Conservation (phyloP, 2,113 vertebrate genomes). For the Pedionomus torquatus region DNA sequence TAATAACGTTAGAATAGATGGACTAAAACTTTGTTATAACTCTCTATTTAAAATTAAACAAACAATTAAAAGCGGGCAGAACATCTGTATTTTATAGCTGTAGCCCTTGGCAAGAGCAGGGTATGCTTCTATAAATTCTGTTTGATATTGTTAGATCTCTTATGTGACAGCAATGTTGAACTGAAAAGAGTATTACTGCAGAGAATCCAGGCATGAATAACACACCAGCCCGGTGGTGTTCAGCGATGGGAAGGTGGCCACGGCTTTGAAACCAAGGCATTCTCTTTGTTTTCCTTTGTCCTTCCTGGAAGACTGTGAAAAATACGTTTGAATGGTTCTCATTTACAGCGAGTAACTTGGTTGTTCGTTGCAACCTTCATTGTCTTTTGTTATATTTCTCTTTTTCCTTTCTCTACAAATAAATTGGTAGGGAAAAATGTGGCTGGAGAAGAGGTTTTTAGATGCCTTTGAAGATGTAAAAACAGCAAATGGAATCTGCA, state of each 20-base stretch:
- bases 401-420: background rate
- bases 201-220: slow-evolving; percentile 7
- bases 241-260: background rate
- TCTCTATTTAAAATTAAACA: slow-evolving; percentile 6
- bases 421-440: slow-evolving; percentile 3
- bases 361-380: background rate
- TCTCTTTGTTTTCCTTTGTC: background rate
- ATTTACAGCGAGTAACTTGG: background rate
- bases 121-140: slow-evolving; percentile 19
- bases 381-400: background rate
- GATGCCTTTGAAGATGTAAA: slow-evolving; percentile 58
- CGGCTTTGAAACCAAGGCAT: background rate
- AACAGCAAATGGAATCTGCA: slow-evolving; percentile 38
- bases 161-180: slow-evolving; percentile 12
- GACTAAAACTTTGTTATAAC: background rate
- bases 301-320: background rate
- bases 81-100: slow-evolving; percentile 1
- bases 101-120: slow-evolving; percentile 26
- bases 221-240: background rate
- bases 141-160: slow-evolving; percentile 36
- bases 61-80: background rate
- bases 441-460: background rate
- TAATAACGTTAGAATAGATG: background rate
- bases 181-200: background rate
- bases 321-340: background rate